Conservation (phyloP, 2,797 vertebrate species). For the Melanotaenia boesemani region DNA sequence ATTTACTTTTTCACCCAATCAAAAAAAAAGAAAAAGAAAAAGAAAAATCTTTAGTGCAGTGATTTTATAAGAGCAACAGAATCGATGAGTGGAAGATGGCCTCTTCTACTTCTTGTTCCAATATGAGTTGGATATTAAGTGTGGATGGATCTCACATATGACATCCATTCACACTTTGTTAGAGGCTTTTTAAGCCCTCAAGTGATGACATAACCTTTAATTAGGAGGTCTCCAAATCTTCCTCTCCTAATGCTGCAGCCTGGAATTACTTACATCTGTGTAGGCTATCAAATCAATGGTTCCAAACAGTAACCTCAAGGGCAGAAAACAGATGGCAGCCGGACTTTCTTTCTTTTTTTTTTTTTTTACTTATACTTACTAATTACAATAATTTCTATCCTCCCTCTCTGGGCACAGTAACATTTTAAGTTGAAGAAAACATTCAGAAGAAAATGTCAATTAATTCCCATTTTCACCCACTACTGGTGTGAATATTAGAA, state of each 20-base stretch:
- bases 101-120: background rate
- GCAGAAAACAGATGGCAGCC: background rate
- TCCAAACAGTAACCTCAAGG: background rate
- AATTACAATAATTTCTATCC: background rate
- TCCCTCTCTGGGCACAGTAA: background rate
- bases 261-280: background rate
- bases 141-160: background rate
- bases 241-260: background rate
- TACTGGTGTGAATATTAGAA: background rate
- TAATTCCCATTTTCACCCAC: background rate
- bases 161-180: background rate
- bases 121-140: background rate
- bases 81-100: background rate
- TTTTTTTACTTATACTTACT: background rate
- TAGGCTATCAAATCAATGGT: background rate
- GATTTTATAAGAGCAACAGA: background rate
- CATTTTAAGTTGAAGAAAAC: background rate
- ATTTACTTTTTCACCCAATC: conserved; percentile 4
- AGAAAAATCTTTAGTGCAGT: background rate
- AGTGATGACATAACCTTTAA: background rate
- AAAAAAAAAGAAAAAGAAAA: background rate
- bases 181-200: background rate
- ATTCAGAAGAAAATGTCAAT: background rate
- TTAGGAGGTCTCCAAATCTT: background rate
- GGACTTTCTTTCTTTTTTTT: too few relatives aligned